Evolutionary conservation across 2,797 vertebrate species (phyloP).

Genomic region (Valencia hispanica): DNA sequence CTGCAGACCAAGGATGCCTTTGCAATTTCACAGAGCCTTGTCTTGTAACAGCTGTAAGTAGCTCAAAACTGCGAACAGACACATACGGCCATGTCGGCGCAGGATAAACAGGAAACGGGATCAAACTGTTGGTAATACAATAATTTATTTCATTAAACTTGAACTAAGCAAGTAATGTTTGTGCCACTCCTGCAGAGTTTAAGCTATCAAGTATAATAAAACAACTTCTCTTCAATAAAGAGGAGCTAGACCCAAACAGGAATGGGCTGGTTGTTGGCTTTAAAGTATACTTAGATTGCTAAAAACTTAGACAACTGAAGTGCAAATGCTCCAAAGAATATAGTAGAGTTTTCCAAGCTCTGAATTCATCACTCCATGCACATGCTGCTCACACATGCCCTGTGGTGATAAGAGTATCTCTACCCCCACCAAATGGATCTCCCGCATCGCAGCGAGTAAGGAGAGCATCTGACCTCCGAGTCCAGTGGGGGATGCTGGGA

Average conservation of each 20-base stretch:
- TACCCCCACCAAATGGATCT: background rate
- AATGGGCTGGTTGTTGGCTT: background rate
- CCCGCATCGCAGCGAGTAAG: background rate
- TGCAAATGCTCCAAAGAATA: background rate
- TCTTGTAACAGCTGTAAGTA: conserved; percentile 47
- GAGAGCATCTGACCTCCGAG: background rate
- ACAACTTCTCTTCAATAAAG: background rate
- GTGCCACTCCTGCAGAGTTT: background rate
- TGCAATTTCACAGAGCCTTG: conserved; percentile 52
- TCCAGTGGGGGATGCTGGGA: background rate
- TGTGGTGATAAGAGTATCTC: background rate
- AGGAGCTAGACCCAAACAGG: background rate
- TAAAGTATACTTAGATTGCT: background rate
- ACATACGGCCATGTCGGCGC: conserved; percentile 26
- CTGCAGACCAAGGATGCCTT: conserved; percentile 66
- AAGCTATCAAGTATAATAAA: background rate
- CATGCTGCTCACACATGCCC: background rate
- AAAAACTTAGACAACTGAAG: background rate
- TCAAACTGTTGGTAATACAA: conserved; percentile 2
- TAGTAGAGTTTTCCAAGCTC: background rate
- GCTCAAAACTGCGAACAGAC: conserved; percentile 27
- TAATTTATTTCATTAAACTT: background rate
- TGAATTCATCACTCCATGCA: background rate
- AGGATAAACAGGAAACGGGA: conserved; percentile 1
- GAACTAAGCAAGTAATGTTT: background rate